A percentile compares a stretch with the other conserved stretches of the same genome.
Conservation (phyloP, 1,140 invertebrate species). For the Octopus sinensis region DNA sequence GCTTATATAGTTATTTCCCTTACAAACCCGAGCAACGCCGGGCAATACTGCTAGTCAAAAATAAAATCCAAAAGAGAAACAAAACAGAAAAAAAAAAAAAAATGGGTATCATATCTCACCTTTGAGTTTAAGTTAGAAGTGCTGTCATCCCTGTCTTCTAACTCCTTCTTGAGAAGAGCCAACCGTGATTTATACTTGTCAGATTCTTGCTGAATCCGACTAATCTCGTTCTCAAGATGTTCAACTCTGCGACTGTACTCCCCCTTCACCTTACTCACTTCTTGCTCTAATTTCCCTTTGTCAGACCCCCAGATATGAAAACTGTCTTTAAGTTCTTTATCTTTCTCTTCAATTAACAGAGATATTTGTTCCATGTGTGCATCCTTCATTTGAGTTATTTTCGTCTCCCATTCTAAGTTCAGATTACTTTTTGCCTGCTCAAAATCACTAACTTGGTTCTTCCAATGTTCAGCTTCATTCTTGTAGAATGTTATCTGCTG, state of each 20-base stretch:
- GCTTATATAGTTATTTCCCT: no score
- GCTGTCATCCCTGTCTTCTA: conserved; percentile 37
- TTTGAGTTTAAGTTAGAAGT: conserved; percentile 34
- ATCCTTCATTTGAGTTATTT: conserved; percentile 49
- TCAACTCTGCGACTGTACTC: conserved; percentile 50
- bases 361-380: conserved; percentile 56
- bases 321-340: conserved; percentile 33
- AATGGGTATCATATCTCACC: conserved; percentile 24
- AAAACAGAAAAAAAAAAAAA: no score
- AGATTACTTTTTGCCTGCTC: conserved; percentile 40
- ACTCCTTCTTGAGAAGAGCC: conserved; percentile 26
- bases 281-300: conserved; percentile 47
- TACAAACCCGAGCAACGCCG: no score
- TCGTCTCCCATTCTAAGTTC: conserved; percentile 50
- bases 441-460: conserved; percentile 17
- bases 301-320: conserved; percentile 35
- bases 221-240: conserved; percentile 43
- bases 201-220: conserved; percentile 45
- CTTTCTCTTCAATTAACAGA: conserved; percentile 39
- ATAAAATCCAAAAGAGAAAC: no score
- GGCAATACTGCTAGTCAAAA: no score
- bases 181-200: conserved; percentile 42
- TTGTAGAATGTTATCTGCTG: background rate
- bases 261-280: conserved; percentile 39
- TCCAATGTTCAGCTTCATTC: background rate